Conservation (phyloP, 1,140 invertebrate species). For the Drosophila sucinea region DNA sequence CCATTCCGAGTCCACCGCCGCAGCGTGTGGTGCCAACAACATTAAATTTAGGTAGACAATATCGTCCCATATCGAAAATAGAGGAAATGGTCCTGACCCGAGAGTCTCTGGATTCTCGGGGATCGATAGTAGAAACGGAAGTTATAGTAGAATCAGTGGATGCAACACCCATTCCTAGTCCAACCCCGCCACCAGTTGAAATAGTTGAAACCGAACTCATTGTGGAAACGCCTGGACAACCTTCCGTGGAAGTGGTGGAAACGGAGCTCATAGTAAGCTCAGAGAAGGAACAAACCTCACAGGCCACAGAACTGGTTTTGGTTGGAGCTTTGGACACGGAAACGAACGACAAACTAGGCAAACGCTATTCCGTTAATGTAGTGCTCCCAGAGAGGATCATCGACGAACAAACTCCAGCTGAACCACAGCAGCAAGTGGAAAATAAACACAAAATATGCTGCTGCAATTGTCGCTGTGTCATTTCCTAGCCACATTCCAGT, state of each 20-base stretch:
- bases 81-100: constrained; percentile 1
- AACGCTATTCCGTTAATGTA: constrained; percentile 39
- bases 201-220: constrained; percentile 29
- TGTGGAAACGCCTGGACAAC: constrained; percentile 20
- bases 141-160: background rate
- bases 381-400: constrained; percentile 13
- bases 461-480: constrained; percentile 39
- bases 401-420: background rate
- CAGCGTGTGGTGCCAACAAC: background rate
- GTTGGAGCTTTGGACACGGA: constrained; percentile 37
- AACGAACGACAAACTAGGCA: constrained; percentile 42
- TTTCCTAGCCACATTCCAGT: constrained; percentile 24
- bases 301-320: constrained; percentile 23
- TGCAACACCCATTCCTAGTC: background rate
- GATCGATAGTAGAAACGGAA: background rate
- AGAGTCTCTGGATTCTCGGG: constrained; percentile 5
- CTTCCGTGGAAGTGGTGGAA: constrained; percentile 30
- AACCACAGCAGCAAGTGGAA: constrained; percentile 3
- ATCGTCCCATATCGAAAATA: constrained; percentile 8
- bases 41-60: background rate
- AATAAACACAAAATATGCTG: constrained; percentile 27
- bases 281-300: constrained; percentile 4
- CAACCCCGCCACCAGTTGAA: background rate
- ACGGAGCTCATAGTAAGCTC: constrained; percentile 32
- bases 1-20: background rate